Conservation (phyloP, 2,113 vertebrate species). For the Ammodytes marinus region DNA sequence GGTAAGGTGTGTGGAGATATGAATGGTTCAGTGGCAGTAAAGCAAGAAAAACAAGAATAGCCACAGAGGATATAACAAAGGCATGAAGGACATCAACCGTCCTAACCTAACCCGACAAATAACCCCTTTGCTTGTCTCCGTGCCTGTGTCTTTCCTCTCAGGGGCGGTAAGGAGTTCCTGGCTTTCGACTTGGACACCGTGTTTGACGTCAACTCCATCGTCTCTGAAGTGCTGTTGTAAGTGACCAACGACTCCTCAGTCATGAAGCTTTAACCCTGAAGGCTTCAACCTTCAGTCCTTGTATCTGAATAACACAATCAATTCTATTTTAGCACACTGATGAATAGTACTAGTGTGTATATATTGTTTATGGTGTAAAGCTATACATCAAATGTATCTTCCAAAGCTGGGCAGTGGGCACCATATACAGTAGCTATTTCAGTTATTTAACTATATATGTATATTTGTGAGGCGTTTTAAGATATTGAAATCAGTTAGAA, state of each 20-base stretch:
- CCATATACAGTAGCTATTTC: too few relatives aligned
- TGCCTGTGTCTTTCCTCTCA: conserved; percentile 59
- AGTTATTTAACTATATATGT: too few relatives aligned
- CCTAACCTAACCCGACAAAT: too few relatives aligned
- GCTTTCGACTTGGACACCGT: conserved; percentile 91
- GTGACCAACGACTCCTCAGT: conserved; percentile 67
- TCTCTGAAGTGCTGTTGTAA: conserved; percentile 96
- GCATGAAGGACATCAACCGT: not conserved
- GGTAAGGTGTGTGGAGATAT: conserved; percentile 77
- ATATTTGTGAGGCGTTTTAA: too few relatives aligned
- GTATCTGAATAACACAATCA: not conserved
- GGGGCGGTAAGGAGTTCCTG: conserved; percentile 87
- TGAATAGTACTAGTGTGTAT: not conserved
- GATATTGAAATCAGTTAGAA: too few relatives aligned
- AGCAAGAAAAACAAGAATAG: not conserved
- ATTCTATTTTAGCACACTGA: not conserved
- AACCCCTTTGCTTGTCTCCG: not conserved
- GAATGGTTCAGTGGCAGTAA: not conserved
- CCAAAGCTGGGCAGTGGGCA: too few relatives aligned
- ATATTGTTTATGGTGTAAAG: not conserved
- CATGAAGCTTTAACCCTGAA: not conserved
- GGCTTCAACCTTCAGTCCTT: not conserved
- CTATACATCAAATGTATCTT: too few relatives aligned
- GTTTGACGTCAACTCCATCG: conserved; percentile 91
- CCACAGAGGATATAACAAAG: not conserved